These are phyloP conservation scores for Rapana venosa DNA, from an alignment of 2,888 invertebrate species.

Conservation along the genomic window DNA sequence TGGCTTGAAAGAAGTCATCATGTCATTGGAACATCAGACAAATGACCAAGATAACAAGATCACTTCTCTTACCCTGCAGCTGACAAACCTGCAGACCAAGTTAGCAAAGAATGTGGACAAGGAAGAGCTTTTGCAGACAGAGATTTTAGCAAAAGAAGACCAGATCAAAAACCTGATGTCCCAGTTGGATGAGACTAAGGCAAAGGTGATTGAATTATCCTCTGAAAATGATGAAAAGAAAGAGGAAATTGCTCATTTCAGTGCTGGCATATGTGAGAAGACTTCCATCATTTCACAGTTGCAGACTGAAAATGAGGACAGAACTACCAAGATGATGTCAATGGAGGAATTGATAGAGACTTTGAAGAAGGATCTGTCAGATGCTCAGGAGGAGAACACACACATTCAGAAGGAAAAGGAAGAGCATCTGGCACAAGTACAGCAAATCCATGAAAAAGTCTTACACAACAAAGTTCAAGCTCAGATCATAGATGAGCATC, in stretches of 20 bases:
- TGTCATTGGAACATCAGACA: conserved; percentile 33
- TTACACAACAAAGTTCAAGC: conserved; percentile 30
- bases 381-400: not conserved
- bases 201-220: not conserved
- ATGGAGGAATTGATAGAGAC: not conserved
- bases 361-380: not conserved
- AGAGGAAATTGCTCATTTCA: conserved; percentile 35
- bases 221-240: not conserved
- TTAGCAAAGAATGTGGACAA: not conserved
- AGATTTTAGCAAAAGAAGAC: not conserved
- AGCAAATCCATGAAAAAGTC: conserved; percentile 11
- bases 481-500: conserved; percentile 28
- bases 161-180: not conserved
- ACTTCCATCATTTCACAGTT: conserved; percentile 3
- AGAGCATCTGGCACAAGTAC: not conserved
- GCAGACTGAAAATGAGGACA: conserved; percentile 35
- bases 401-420: conserved; percentile 11
- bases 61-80: not conserved
- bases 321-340: not conserved
- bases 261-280: not conserved
- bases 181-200: not conserved
- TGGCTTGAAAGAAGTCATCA: conserved; percentile 39
- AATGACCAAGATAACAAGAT: conserved; percentile 7
- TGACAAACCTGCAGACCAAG: conserved; percentile 1
- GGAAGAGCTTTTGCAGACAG: not conserved